Evolutionary conservation across 2,113 vertebrate species (phyloP).

Genomic region (Chrysemys picta): DNA sequence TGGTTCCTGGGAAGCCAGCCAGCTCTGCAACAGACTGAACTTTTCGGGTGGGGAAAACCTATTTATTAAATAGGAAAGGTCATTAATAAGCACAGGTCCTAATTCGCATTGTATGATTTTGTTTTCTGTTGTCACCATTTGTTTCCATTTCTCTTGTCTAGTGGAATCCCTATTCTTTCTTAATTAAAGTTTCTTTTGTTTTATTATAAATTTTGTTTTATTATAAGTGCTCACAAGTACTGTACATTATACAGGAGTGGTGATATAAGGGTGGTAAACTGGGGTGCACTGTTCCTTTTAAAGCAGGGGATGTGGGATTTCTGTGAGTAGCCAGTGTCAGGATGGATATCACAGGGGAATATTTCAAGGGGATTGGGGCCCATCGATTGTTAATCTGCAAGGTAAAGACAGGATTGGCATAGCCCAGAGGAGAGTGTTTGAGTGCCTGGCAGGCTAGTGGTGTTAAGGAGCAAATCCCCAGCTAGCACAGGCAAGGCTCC

Average conservation of each 20-base stretch:
- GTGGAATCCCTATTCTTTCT: no score
- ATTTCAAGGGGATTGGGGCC: neutral
- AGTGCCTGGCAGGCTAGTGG: neutral
- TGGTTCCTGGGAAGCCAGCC: neutral
- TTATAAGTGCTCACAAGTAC: no score
- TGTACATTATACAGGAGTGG: no score
- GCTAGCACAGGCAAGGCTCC: no score
- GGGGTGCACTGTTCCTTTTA: neutral
- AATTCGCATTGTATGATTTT: no score
- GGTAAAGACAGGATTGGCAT: neutral
- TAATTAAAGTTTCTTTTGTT: no score
- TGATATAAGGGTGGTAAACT: neutral
- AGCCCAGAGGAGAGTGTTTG: neutral
- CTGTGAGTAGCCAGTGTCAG: neutral
- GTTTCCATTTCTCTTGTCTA: no score
- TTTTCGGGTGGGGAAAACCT: neutral
- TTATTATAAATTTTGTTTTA: no score
- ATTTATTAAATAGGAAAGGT: neutral
- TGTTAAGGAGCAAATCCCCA: neutral
- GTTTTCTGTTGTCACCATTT: no score
- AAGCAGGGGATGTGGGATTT: neutral
- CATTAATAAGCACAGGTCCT: neutral
- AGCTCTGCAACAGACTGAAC: neutral
- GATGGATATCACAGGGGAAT: neutral
- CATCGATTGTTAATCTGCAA: neutral